Evolutionary conservation across 2,113 vertebrate genomes (phyloP), one percentile per base, ranked within the genome.

Genomic region (Colius striatus): DNA sequence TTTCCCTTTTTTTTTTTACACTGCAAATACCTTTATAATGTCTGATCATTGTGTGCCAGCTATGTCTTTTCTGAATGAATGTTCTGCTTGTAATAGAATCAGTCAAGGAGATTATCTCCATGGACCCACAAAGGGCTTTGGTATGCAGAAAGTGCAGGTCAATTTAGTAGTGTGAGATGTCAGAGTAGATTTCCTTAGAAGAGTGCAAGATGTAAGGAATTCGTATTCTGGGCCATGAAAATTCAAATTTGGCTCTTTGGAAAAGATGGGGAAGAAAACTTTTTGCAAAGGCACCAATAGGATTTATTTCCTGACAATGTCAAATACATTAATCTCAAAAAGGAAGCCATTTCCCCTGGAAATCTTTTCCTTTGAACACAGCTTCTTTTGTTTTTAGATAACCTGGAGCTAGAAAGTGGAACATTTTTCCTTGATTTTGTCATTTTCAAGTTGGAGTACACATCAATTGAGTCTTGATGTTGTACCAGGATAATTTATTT

Each of bases 21-120:
- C 34, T 78, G 57, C 21, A 84, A 87, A 92, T 36, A 71, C 1
- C 29, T 90, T 84, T 63, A 41, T 36, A 53, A n/a, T n/a, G 15
- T 92, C 92, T 89, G 73, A 79, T 68, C 45, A 41, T 45, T 68
- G 23, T 68, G 41, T 65, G 22, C 48, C 50, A 87, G 36, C 91
- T 94, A 68, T 19, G 17, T 68, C 11, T 68, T 81, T 87, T 38
- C n/a, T 70, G 23, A 92, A 75, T 87, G 45, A 82, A 87, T 1
- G 7, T 79, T 92, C 66, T 79, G 50, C 30, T 89, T 95, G 38
- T 81, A 90, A 89, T 72, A 80, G 84, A 89, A 84, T 78, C 15
- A 60, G 36, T 18, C 45, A 92, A 87, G 51, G 29, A 67, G 14
- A 72, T 89, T 90, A 77, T 78, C 53, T 71, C 73, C 23, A 41